A percentile compares a stretch with the other conserved stretches of the same genome.
phyloP scores from a whole-genome alignment of 2,113 vertebrate genomes.

The Actinemys pallida region DNA sequence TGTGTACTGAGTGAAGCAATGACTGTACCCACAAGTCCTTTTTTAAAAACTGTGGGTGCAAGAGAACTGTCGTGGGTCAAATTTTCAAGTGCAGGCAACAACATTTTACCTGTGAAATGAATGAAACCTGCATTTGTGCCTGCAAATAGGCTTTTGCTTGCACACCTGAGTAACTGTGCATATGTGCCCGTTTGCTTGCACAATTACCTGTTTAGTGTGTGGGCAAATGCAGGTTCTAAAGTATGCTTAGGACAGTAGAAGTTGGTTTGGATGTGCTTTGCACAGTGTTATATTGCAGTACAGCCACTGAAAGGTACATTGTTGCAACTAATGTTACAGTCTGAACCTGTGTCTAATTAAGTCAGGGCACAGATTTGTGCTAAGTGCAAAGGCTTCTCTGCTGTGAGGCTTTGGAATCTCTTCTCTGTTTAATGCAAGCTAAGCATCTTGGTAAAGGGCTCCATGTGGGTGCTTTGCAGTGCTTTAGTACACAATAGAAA shows the following conservation, averaged over 20 bases:
- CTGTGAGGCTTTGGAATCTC: neutral
- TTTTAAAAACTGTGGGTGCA: neutral
- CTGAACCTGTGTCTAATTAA: neutral
- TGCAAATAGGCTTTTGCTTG: neutral
- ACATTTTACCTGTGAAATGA: neutral
- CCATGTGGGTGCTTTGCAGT: neutral
- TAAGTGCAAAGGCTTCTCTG: neutral
- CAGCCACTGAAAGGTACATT: neutral
- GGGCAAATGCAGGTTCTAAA: neutral
- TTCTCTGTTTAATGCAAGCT: neutral
- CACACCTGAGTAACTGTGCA: neutral
- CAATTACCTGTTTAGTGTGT: neutral
- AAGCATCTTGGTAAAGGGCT: neutral
- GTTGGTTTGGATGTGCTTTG: neutral
- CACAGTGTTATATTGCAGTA: neutral
- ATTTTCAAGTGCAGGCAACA: neutral
- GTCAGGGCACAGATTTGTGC: neutral
- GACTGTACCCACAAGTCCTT: neutral
- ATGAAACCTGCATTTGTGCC: neutral
- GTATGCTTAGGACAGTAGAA: neutral
- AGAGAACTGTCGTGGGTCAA: neutral
- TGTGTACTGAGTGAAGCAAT: neutral
- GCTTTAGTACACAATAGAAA: neutral
- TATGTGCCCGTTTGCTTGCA: neutral
- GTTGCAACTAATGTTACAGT: neutral